A percentile compares a stretch with the other conserved stretches of the same genome.
Evolutionary conservation across 2,797 vertebrate genomes (phyloP).

Genomic region (Manis javanica): DNA sequence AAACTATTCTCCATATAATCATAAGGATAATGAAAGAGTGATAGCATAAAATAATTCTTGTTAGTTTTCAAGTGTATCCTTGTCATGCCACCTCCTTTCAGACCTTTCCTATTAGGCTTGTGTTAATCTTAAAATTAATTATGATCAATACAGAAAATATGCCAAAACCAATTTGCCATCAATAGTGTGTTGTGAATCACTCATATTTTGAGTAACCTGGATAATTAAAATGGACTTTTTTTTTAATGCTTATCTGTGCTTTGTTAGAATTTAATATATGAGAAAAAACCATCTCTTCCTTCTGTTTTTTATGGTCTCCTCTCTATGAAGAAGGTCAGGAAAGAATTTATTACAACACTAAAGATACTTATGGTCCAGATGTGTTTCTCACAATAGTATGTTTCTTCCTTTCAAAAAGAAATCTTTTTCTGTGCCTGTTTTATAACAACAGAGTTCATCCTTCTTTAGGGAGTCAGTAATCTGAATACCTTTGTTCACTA

Average conservation of each 20-base stretch:
- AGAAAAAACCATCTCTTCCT: conserved; percentile 44
- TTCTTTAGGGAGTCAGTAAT: conserved; percentile 68
- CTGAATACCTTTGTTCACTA: conserved; percentile 69
- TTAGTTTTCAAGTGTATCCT: background rate
- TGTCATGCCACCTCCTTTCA: background rate
- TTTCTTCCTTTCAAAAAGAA: conserved; percentile 59
- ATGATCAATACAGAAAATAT: conserved; percentile 15
- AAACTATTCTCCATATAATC: background rate
- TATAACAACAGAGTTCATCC: conserved; percentile 52
- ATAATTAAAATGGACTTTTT: background rate
- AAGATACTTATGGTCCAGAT: conserved; percentile 41
- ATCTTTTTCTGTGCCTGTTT: background rate
- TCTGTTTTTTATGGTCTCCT: conserved; percentile 52
- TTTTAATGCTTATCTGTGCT: conserved; percentile 5
- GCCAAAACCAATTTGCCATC: background rate
- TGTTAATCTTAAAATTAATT: conserved; percentile 59
- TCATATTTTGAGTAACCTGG: background rate
- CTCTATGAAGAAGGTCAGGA: conserved; percentile 32
- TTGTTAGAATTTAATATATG: conserved; percentile 44
- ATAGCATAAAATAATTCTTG: conserved; percentile 45
- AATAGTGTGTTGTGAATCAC: background rate
- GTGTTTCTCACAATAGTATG: conserved; percentile 26
- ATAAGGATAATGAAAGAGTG: conserved; percentile 55
- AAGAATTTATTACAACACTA: conserved; percentile 39
- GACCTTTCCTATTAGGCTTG: conserved; percentile 9